phyloP scores from a whole-genome alignment of 2,888 invertebrate species.

The Synanthedon formicaeformis region DNA sequence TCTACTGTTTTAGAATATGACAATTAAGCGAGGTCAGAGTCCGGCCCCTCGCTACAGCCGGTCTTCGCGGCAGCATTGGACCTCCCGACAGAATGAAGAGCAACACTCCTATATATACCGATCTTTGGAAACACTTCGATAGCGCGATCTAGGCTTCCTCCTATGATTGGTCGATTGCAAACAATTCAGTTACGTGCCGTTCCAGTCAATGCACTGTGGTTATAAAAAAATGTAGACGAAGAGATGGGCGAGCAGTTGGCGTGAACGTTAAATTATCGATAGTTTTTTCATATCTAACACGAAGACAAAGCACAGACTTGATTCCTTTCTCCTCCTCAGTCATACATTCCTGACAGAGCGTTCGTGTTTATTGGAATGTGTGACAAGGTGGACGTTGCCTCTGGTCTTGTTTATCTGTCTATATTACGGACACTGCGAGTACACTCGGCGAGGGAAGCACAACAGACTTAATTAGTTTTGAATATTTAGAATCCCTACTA shows the following conservation, averaged over 20 bases:
- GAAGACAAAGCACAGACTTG: too few relatives aligned
- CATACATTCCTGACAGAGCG: too few relatives aligned
- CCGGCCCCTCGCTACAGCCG: constrained; percentile 67
- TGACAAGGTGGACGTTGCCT: too few relatives aligned
- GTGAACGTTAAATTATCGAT: too few relatives aligned
- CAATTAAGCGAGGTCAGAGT: constrained; percentile 53
- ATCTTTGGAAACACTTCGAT: constrained; percentile 24
- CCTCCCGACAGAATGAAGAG: constrained; percentile 31
- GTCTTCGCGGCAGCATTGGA: constrained; percentile 64
- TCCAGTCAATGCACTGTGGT: constrained; percentile 44
- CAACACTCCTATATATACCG: constrained; percentile 22
- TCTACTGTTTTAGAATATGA: constrained; percentile 44
- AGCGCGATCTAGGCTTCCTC: constrained; percentile 38
- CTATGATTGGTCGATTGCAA: constrained; percentile 34
- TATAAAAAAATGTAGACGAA: constrained; percentile 10
- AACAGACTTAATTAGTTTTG: too few relatives aligned
- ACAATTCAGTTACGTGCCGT: constrained; percentile 39
- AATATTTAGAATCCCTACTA: too few relatives aligned
- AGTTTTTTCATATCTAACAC: too few relatives aligned
- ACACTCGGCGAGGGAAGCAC: too few relatives aligned
- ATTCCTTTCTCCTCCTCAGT: too few relatives aligned
- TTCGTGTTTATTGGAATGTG: too few relatives aligned
- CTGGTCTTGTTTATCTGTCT: too few relatives aligned
- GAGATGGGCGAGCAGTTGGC: neutral
- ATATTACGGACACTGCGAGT: too few relatives aligned